Evolutionary conservation across 1,140 invertebrate genomes (phyloP).

Genomic region (Asobara japonica): DNA sequence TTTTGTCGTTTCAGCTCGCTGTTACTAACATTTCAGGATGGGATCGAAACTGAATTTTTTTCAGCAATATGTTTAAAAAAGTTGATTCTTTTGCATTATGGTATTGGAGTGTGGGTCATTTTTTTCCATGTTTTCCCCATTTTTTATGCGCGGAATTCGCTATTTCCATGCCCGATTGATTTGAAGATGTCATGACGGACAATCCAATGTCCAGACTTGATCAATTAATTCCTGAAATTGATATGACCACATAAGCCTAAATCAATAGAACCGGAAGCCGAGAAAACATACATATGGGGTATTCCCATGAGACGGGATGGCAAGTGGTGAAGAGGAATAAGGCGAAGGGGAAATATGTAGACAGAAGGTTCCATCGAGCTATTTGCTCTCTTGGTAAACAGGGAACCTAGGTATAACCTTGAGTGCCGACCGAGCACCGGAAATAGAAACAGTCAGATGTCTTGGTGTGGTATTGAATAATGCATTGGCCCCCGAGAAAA

Average conservation of each 20-base stretch:
- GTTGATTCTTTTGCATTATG: too few relatives aligned
- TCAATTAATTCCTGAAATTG: conserved; percentile 45
- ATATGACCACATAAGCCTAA: conserved; percentile 50
- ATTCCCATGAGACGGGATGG: not conserved
- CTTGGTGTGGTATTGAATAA: conserved; percentile 54
- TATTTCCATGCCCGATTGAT: too few relatives aligned
- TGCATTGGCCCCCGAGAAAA: conserved; percentile 50
- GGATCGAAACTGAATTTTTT: too few relatives aligned
- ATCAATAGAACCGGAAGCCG: conserved; percentile 35
- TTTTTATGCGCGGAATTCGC: too few relatives aligned
- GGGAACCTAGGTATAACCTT: conserved; percentile 40
- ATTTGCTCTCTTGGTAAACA: conserved; percentile 54
- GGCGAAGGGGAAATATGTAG: conserved; percentile 9
- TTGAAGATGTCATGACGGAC: too few relatives aligned
- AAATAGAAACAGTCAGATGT: conserved; percentile 55
- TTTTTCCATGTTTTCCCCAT: too few relatives aligned
- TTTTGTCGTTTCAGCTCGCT: too few relatives aligned
- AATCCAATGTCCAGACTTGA: not conserved
- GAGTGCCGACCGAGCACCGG: conserved; percentile 36
- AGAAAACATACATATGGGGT: not conserved
- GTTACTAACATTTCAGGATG: too few relatives aligned
- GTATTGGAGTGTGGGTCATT: too few relatives aligned
- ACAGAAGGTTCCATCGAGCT: conserved; percentile 41
- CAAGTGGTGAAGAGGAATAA: not conserved
- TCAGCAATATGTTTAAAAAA: too few relatives aligned